Conservation (phyloP, 2,113 vertebrate species). For the Hylia prasina region DNA sequence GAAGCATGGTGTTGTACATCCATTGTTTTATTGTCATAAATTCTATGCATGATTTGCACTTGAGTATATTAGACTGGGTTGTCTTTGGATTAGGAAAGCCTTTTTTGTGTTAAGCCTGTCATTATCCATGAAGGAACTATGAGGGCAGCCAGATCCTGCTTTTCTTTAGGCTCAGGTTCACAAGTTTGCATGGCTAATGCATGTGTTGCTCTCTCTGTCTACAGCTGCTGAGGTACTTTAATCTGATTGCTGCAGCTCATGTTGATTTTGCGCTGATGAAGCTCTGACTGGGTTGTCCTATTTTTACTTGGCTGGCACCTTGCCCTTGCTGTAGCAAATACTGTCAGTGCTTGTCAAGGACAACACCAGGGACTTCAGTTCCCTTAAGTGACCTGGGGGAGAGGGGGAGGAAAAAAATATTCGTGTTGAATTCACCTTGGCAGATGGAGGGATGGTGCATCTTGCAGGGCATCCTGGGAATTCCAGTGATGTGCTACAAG, state of each 20-base stretch:
- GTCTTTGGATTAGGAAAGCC: not conserved
- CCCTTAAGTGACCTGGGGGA: not conserved
- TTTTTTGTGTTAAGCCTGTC: not conserved
- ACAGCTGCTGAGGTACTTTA: not conserved
- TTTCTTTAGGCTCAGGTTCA: not conserved
- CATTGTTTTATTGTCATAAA: not conserved
- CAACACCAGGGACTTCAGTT: not conserved
- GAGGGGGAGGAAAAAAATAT: rapidly evolving
- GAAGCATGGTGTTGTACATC: not conserved
- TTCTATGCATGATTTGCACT: not conserved
- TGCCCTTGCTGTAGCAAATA: conserved; percentile 1
- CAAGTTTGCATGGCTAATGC: not conserved
- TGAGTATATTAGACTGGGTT: not conserved
- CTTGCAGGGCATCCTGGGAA: not conserved
- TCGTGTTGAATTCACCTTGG: rapidly evolving
- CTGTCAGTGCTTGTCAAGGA: conserved; percentile 23
- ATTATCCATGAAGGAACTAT: not conserved
- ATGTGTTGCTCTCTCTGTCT: not conserved
- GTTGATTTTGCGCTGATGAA: conserved; percentile 15
- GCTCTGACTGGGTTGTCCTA: not conserved
- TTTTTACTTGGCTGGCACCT: conserved; percentile 25
- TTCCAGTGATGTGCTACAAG: not conserved
- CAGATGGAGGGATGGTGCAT: rapidly evolving
- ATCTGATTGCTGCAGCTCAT: not conserved
- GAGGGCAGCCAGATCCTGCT: not conserved